Percentiles rank a stretch among this genome's conserved stretches.
Evolutionary conservation across 2,888 invertebrate genomes (phyloP).

Genomic region (Heliconius ismenius): DNA sequence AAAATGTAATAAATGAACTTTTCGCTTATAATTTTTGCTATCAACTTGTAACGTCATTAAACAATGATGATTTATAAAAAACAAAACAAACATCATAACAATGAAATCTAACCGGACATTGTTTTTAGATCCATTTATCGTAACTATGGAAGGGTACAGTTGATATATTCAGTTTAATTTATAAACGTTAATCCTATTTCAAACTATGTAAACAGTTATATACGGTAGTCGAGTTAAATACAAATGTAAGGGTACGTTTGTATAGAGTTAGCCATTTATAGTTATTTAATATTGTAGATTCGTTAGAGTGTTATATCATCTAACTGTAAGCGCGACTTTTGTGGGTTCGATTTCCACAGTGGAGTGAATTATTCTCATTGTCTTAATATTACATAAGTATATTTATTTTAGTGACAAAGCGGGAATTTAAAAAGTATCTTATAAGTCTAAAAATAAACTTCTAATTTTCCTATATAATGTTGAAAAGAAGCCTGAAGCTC

Average conservation of each 20-base stretch:
- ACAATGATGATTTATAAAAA: too few species aligned
- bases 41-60: too few species aligned
- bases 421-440: too few species aligned
- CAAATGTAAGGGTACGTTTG: not conserved
- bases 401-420: too few species aligned
- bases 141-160: not conserved
- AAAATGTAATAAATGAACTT: too few species aligned
- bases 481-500: not conserved
- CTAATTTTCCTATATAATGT: not conserved
- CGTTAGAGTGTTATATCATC: too few species aligned
- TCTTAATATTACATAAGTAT: not conserved
- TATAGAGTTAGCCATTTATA: not conserved
- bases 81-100: not conserved
- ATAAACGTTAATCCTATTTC: slow-evolving; percentile 16
- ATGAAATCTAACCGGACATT: not conserved
- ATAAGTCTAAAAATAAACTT: not conserved
- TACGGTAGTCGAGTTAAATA: not conserved
- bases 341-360: too few species aligned
- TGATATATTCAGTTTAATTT: slow-evolving; percentile 18
- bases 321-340: too few species aligned
- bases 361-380: too few species aligned
- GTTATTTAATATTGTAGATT: too few species aligned
- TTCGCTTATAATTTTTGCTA: too few species aligned
- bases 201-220: slow-evolving; percentile 12
- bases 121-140: not conserved